Base-by-base conservation (phyloP, 2,888 invertebrate species). In the Archaeoteleia sp. region DNA sequence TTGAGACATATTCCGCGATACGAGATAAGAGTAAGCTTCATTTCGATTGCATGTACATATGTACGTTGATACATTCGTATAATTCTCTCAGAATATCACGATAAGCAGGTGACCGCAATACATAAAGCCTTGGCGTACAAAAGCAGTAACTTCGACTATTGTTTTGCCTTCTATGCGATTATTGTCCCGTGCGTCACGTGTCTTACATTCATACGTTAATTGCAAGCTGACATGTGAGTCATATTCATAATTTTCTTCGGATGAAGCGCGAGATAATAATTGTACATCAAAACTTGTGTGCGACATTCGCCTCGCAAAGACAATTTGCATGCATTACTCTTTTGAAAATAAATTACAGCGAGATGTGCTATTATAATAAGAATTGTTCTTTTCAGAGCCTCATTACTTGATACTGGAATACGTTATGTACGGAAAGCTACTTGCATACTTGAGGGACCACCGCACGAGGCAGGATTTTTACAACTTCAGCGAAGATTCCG, bases 321-420 rank as follows among this genome's bases (percentile, higher is more conserved):
- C 5, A 20, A 20, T 20, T 20, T 20, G 20, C 20, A 20, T 20
- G 20, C 5, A 20, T 20, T 5, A 5, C 5, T 5, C 3, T 20
- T 20, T 20, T 20, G 5, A 20, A 20, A 20, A 30, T 25, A 42
- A 9, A 14, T 13, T 13, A 14, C 12, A 8, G n/a, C 4, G 10
- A 43, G n/a, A n/a, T n/a, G n/a, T n/a, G n/a, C n/a, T n/a, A 27
- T 25, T 25, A 32, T 25, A 35, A 34, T 27, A 27, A 43, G 20
- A 34, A 15, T 61, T 42, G 35, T 49, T 27, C 20, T 20, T 20
- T 20, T n/a, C 87, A 94, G 95, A 94, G 78, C 95, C 95, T 0
- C 91, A 93, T 80, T 90, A 93, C 78, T 87, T 95, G 35, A 92
- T 95, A 75, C 92, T 95, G 92, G 95, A 95, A 85, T 95, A 93